Conservation (phyloP, 2,113 vertebrate species). For the Neotragus pygmaeus region DNA sequence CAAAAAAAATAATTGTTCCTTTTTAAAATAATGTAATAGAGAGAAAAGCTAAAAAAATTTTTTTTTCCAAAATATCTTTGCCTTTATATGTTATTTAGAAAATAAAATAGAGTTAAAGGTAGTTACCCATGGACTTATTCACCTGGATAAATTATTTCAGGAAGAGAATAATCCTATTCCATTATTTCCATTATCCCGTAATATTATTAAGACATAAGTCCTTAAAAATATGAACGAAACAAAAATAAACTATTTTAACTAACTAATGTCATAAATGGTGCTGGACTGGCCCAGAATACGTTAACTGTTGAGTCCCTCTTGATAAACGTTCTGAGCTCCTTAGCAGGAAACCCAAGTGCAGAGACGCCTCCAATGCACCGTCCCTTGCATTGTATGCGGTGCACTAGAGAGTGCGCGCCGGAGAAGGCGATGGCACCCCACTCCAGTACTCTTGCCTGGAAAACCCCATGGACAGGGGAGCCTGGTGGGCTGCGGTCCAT, state of each 20-base stretch:
- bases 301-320: background rate
- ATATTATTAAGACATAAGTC: background rate
- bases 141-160: background rate
- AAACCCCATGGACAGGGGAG: background rate
- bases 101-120: background rate
- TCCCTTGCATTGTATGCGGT: rapidly evolving
- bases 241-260: background rate
- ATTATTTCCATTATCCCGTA: background rate
- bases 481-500: rapidly evolving
- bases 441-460: too few relatives aligned
- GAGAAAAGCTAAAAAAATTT: background rate
- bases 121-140: background rate
- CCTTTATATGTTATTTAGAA: background rate
- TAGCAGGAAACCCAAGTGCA: background rate
- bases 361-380: background rate
- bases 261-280: background rate
- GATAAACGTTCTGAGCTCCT: background rate
- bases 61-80: background rate
- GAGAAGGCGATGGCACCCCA: too few relatives aligned
- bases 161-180: background rate
- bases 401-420: too few relatives aligned
- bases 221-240: background rate
- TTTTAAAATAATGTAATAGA: background rate
- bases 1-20: background rate
- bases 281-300: background rate